Percentiles rank a stretch among this genome's conserved stretches.
Evolutionary conservation across 2,113 vertebrate genomes (phyloP).

Genomic region (Strix aluco): DNA sequence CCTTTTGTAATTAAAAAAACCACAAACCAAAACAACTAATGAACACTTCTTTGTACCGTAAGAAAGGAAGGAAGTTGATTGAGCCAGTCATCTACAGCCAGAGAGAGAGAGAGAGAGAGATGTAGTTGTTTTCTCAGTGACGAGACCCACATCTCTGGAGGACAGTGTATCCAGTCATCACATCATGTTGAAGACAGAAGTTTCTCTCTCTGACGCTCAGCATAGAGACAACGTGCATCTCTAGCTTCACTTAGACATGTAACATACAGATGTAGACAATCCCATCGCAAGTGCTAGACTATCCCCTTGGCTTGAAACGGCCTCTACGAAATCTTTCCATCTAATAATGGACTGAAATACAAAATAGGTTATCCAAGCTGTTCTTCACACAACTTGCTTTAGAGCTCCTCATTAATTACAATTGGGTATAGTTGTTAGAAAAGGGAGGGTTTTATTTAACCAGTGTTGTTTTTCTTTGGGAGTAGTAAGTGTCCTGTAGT

Average conservation of each 20-base stretch:
- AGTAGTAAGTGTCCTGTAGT: background rate
- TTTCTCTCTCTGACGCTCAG: background rate
- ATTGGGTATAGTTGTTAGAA: background rate
- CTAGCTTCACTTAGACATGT: fast-evolving
- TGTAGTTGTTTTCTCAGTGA: background rate
- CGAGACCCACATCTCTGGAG: background rate
- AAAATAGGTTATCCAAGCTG: background rate
- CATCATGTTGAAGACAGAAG: background rate
- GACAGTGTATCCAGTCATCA: background rate
- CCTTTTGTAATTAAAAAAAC: background rate
- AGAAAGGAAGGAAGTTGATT: background rate
- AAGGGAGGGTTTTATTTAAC: background rate
- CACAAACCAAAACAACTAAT: background rate
- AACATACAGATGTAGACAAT: background rate
- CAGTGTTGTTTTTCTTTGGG: background rate
- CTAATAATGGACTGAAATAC: background rate
- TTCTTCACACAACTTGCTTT: background rate
- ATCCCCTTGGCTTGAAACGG: background rate
- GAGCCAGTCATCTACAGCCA: background rate
- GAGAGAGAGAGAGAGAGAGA: background rate
- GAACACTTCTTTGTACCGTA: background rate
- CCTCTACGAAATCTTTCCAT: background rate
- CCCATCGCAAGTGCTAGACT: background rate
- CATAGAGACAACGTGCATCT: background rate
- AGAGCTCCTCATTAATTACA: background rate